Percentiles rank a stretch among this genome's conserved stretches.
Conservation (phyloP, 2,888 invertebrate species). For the Molanna angustata region DNA sequence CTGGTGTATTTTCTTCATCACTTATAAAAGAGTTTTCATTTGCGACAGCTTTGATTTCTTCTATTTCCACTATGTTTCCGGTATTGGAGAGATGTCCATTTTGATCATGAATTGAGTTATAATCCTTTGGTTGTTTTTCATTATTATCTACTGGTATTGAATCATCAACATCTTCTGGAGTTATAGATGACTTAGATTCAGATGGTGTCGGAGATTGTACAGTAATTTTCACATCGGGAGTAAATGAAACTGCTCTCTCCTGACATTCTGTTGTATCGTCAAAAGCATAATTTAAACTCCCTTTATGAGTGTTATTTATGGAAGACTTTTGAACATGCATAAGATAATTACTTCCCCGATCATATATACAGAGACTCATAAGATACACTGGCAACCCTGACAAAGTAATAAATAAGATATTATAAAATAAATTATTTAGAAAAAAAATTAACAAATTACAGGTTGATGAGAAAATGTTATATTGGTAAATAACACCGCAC, state of each 20-base stretch:
- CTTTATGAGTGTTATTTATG: slow-evolving; percentile 34
- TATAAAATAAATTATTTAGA: too few relatives aligned
- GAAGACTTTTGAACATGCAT: slow-evolving; percentile 28
- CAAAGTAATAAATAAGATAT: slow-evolving; percentile 34
- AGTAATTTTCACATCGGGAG: slow-evolving; percentile 44
- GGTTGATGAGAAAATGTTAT: too few relatives aligned
- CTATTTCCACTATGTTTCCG: background rate
- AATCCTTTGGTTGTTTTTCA: background rate
- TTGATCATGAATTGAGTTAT: background rate
- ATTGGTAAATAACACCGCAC: too few relatives aligned
- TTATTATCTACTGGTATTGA: background rate
- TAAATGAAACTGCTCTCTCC: slow-evolving; percentile 38
- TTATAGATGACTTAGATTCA: slow-evolving; percentile 24
- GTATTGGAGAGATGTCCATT: background rate
- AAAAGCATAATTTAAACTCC: slow-evolving; percentile 37
- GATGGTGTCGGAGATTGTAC: slow-evolving; percentile 35
- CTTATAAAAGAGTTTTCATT: background rate
- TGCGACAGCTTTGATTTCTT: background rate
- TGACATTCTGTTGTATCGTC: slow-evolving; percentile 39
- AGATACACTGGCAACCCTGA: slow-evolving; percentile 49
- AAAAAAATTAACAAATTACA: too few relatives aligned
- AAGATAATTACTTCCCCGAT: slow-evolving; percentile 34
- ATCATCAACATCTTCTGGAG: background rate
- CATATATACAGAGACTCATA: slow-evolving; percentile 43
- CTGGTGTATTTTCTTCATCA: background rate